phyloP scores from a whole-genome alignment of 2,888 invertebrate genomes.

The Drosophila dives region DNA sequence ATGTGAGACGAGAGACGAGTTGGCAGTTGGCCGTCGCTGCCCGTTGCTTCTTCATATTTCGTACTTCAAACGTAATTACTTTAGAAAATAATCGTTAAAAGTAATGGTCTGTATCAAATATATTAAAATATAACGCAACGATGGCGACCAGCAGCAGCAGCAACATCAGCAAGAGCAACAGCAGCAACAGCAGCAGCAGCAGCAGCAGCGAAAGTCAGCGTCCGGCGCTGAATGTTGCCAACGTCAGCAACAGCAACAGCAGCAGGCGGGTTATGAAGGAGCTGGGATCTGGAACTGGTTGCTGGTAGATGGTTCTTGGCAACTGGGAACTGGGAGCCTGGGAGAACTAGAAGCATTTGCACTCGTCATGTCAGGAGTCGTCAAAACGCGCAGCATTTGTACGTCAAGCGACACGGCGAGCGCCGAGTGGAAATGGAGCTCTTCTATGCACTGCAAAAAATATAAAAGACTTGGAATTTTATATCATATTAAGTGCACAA shows the following conservation, averaged over 20 bases:
- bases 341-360: conserved; percentile 44
- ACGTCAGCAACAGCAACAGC: conserved; percentile 50
- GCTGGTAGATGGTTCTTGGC: not conserved
- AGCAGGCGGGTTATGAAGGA: conserved; percentile 1
- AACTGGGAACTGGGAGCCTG: not conserved
- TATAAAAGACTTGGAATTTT: not conserved
- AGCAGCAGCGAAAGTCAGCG: conserved; percentile 21
- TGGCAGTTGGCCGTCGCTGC: conserved; percentile 41
- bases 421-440: conserved; percentile 2
- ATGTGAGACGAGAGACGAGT: conserved; percentile 48
- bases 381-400: conserved; percentile 69
- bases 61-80: conserved; percentile 83
- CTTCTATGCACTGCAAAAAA: not conserved
- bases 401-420: conserved; percentile 49
- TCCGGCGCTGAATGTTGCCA: conserved; percentile 48
- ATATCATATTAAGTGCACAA: not conserved
- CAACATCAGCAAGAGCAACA: conserved; percentile 1
- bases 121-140: conserved; percentile 83
- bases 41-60: conserved; percentile 78
- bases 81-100: conserved; percentile 84
- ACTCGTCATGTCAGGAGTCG: conserved; percentile 80
- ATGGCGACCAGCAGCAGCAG: conserved; percentile 41
- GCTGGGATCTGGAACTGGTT: not conserved
- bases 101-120: conserved; percentile 84
- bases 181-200: conserved; percentile 17